Percentiles rank a stretch among this genome's conserved stretches.
Conservation (phyloP, 1,140 invertebrate species). For the Brachionus sp. region DNA sequence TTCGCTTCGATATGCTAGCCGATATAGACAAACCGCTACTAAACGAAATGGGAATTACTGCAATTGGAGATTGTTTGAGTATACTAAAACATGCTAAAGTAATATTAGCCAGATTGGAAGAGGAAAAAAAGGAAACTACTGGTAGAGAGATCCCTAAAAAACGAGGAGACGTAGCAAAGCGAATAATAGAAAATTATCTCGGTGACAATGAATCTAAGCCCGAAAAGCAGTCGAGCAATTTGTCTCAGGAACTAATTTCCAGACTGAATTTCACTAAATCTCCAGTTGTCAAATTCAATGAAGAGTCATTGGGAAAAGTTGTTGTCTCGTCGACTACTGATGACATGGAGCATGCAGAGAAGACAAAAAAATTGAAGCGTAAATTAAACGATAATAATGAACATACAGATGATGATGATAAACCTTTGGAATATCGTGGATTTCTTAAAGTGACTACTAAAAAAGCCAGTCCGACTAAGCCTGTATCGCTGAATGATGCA, state of each 20-base stretch:
- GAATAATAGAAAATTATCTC: slow-evolving; percentile 25
- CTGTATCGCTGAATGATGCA: not conserved
- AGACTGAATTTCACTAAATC: slow-evolving; percentile 19
- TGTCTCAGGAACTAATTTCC: not conserved
- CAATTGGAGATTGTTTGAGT: slow-evolving; percentile 78
- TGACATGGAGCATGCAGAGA: not conserved
- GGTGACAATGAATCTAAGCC: not conserved
- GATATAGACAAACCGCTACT: slow-evolving; percentile 78
- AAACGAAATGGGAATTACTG: slow-evolving; percentile 74
- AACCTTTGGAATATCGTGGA: slow-evolving; percentile 16
- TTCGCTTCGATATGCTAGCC: slow-evolving; percentile 73
- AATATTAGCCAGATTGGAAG: slow-evolving; percentile 66
- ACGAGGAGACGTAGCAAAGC: slow-evolving; percentile 1
- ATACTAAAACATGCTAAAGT: slow-evolving; percentile 76
- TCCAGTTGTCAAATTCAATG: slow-evolving; percentile 23
- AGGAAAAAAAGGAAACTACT: not conserved
- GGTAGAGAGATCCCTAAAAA: not conserved
- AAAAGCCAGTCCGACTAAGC: not conserved
- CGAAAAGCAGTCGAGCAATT: not conserved
- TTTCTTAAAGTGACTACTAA: not conserved
- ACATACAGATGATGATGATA: not conserved
- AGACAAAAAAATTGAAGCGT: not conserved
- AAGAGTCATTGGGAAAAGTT: slow-evolving; percentile 17
- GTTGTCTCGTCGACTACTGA: slow-evolving; percentile 25
- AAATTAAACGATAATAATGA: not conserved